These are phyloP conservation scores for Xiphydria camelus DNA, from an alignment of 2,888 invertebrate genomes.

Conservation along the genomic window DNA sequence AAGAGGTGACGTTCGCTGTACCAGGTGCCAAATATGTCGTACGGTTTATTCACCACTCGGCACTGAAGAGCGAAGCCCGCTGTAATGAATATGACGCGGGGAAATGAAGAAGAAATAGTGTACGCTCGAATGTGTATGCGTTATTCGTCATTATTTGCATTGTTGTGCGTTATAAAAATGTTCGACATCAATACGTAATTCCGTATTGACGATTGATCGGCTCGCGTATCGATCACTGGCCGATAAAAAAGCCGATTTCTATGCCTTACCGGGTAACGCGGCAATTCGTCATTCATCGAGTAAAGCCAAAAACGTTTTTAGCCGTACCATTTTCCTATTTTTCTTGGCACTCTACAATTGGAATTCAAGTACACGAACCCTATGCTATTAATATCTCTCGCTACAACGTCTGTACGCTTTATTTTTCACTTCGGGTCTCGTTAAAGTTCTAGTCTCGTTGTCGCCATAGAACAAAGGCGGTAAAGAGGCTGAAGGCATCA, in stretches of 20 bases:
- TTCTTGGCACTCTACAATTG: conserved; percentile 34
- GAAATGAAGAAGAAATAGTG: not conserved
- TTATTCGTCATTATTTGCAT: too few species aligned
- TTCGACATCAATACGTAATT: too few species aligned
- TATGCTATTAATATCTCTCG: conserved; percentile 24
- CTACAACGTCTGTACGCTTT: conserved; percentile 12
- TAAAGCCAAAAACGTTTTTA: not conserved
- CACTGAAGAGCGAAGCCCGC: conserved; percentile 73
- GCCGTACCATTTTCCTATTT: conserved; percentile 28
- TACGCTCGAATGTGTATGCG: too few species aligned
- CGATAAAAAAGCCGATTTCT: too few species aligned
- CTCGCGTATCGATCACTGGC: too few species aligned
- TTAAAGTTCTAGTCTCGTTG: not conserved
- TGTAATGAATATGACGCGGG: conserved; percentile 43
- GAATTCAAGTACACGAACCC: conserved; percentile 29
- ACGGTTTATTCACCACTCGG: conserved; percentile 79
- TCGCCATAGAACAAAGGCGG: too few species aligned
- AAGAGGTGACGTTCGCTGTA: conserved; percentile 79
- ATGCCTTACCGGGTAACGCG: too few species aligned
- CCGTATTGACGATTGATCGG: too few species aligned
- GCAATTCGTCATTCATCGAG: not conserved
- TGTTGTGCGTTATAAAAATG: too few species aligned
- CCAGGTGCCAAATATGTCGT: conserved; percentile 90
- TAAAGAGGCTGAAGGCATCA: too few species aligned
- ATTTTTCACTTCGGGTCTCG: conserved; percentile 7